These are phyloP conservation scores for Micoletzkya japonica DNA, from an alignment of 2,888 invertebrate species.

Conservation along the genomic window DNA sequence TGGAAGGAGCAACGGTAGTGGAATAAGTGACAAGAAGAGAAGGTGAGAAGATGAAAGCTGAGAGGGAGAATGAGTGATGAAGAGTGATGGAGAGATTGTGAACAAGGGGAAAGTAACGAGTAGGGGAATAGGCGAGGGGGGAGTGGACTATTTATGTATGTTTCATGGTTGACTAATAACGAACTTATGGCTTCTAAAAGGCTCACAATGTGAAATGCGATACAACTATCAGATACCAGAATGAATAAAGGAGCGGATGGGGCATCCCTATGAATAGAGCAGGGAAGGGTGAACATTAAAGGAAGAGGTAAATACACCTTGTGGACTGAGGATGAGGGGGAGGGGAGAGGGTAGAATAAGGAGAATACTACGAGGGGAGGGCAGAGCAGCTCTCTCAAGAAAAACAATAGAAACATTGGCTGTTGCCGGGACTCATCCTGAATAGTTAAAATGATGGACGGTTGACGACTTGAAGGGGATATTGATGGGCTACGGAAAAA, in stretches of 20 bases:
- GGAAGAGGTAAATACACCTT: not conserved
- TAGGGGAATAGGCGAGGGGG: not conserved
- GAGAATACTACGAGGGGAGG: slow-evolving; percentile 1
- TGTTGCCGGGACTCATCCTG: too few species aligned
- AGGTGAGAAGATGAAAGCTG: slow-evolving; percentile 2
- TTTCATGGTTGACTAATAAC: not conserved
- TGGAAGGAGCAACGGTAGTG: too few species aligned
- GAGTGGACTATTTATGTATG: not conserved
- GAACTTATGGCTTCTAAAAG: not conserved
- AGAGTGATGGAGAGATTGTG: not conserved
- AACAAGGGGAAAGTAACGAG: not conserved
- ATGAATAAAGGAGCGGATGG: slow-evolving; percentile 23
- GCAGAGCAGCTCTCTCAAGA: not conserved
- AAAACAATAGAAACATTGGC: too few species aligned
- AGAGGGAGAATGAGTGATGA: not conserved
- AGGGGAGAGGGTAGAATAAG: slow-evolving; percentile 21
- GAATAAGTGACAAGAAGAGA: too few species aligned
- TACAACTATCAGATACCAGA: slow-evolving; percentile 11
- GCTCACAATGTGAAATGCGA: not conserved
- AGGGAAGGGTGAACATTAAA: slow-evolving; percentile 25
- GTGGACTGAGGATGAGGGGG: slow-evolving; percentile 27
- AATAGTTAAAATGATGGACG: too few species aligned
- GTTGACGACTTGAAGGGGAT: too few species aligned
- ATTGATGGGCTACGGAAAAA: too few species aligned
- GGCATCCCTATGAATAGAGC: slow-evolving; percentile 33